These are phyloP conservation scores for Gambusia affinis DNA, from an alignment of 2,113 vertebrate species.

Conservation along the genomic window DNA sequence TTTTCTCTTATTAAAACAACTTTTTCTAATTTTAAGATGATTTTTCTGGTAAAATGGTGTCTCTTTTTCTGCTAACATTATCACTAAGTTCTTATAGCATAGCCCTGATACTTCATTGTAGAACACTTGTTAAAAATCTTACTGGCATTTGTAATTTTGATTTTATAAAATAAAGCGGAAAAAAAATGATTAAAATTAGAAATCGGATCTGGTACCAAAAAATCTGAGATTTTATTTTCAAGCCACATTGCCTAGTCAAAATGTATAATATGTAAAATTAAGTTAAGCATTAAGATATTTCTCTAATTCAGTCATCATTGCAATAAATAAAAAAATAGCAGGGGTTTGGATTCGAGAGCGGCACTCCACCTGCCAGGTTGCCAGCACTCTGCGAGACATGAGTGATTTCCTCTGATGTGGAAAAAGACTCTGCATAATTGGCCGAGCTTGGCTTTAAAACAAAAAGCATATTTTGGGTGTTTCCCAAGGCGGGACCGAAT, in stretches of 20 bases:
- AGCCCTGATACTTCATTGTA: no score
- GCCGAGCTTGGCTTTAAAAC: conserved; percentile 19
- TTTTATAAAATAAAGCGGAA: no score
- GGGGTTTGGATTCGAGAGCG: conserved; percentile 1
- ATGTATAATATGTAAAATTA: neutral
- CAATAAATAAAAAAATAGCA: conserved; percentile 30
- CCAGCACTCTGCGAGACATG: conserved; percentile 29
- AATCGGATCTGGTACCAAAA: no score
- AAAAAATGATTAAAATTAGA: no score
- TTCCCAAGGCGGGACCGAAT: neutral
- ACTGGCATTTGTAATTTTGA: no score
- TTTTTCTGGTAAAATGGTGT: no score
- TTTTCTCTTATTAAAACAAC: no score
- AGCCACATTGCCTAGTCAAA: neutral
- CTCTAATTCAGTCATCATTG: neutral
- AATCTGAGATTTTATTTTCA: no score
- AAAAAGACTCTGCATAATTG: neutral
- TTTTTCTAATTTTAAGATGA: no score
- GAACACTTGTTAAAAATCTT: no score
- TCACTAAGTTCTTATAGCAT: no score
- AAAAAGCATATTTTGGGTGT: conserved; percentile 11
- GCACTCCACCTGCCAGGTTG: conserved; percentile 12
- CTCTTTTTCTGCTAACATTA: no score
- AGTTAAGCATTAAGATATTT: neutral
- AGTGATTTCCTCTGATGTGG: neutral